phyloP scores from a whole-genome alignment of 2,888 invertebrate genomes.

The Nephrotoma flavescens region DNA sequence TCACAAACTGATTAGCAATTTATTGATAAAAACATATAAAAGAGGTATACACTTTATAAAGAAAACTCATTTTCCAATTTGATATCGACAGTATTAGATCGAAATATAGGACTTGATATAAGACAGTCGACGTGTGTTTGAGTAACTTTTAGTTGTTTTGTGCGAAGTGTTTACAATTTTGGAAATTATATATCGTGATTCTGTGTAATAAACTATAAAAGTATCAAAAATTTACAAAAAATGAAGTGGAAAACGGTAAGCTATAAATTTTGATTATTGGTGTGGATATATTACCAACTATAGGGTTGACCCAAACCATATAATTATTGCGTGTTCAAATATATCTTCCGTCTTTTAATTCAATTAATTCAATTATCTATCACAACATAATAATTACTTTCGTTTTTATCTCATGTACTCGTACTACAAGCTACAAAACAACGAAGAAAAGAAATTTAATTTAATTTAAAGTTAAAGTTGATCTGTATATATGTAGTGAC shows the following conservation, averaged over 20 bases:
- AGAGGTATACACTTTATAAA: not conserved
- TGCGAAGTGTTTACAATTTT: not conserved
- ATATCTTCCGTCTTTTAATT: not conserved
- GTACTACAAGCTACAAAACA: not conserved
- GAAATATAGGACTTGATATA: not conserved
- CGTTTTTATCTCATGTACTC: not conserved
- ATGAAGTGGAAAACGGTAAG: not conserved
- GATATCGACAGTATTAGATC: not conserved
- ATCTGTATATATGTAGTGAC: not conserved
- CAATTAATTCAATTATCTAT: not conserved
- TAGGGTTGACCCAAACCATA: not conserved
- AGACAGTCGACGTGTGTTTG: not conserved
- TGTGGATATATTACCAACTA: no score
- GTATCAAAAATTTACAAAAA: not conserved
- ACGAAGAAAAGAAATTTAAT: not conserved
- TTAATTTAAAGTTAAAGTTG: not conserved
- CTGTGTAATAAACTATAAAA: not conserved
- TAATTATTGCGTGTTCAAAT: not conserved
- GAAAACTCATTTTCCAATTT: not conserved
- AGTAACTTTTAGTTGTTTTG: not conserved
- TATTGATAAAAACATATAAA: not conserved
- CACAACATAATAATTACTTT: not conserved
- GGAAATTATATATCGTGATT: not conserved
- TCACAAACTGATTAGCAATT: not conserved
- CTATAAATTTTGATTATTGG: not conserved